Conservation (phyloP, 2,797 vertebrate species). For the Anguilla pacifica region DNA sequence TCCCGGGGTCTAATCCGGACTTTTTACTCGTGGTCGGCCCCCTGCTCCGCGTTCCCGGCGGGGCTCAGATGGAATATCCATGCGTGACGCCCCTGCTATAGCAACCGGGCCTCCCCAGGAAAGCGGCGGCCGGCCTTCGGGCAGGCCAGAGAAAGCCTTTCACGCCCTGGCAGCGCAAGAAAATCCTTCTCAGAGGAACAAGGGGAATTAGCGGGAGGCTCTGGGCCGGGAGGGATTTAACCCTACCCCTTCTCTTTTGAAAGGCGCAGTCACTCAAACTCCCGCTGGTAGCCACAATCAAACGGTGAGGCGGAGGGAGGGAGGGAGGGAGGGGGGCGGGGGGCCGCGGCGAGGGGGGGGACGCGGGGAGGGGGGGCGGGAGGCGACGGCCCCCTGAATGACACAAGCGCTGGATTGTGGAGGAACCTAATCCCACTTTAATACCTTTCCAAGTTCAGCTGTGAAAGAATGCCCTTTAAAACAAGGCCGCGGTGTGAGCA, state of each 20-base stretch:
- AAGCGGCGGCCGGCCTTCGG: conserved; percentile 86
- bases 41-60: conserved; percentile 77
- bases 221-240: conserved; percentile 91
- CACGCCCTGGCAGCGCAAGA: conserved; percentile 89
- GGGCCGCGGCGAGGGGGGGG: conserved; percentile 51
- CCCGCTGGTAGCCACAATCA: conserved; percentile 90
- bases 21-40: conserved; percentile 81
- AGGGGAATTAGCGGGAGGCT: conserved; percentile 93
- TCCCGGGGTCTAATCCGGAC: conserved; percentile 86
- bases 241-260: conserved; percentile 77
- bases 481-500: conserved; percentile 82
- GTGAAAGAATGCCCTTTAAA: conserved; percentile 91
- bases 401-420: conserved; percentile 90
- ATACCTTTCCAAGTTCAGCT: conserved; percentile 95
- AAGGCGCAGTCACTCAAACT: conserved; percentile 89
- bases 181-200: conserved; percentile 96
- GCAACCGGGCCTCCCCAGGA: conserved; percentile 94
- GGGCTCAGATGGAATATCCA: conserved; percentile 88
- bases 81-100: conserved; percentile 92
- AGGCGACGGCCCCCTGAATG: conserved; percentile 77
- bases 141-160: conserved; percentile 85
- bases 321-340: conserved; percentile 68
- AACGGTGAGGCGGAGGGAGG: conserved; percentile 72
- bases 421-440: conserved; percentile 94
- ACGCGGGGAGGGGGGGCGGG: conserved; percentile 55